Conservation (phyloP, 2,113 vertebrate genomes). For the Sphaerodactylus townsendi region DNA sequence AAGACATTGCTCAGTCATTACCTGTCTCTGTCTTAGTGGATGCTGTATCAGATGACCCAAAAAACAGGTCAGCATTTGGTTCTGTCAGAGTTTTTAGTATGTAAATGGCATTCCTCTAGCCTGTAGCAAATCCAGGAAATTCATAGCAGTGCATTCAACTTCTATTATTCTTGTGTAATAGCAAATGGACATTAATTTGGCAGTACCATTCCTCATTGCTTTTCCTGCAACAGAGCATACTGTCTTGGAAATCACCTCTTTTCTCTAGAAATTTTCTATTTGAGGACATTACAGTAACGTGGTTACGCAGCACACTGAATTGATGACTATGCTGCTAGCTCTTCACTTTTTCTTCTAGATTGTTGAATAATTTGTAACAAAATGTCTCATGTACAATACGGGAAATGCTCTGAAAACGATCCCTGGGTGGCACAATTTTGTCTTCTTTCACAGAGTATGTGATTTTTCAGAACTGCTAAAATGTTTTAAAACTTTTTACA, state of each 20-base stretch:
- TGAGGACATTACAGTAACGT: not conserved
- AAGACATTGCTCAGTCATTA: slow-evolving; percentile 48
- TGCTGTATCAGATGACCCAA: slow-evolving; percentile 39
- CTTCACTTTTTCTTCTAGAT: not conserved
- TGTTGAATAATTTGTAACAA: not conserved
- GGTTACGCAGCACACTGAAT: not conserved
- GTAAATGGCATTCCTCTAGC: slow-evolving; percentile 26
- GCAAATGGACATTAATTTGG: not conserved
- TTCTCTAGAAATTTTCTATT: not conserved
- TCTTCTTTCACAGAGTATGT: not conserved
- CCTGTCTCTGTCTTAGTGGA: slow-evolving; percentile 43
- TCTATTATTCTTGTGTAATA: not conserved
- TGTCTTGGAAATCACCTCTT: not conserved
- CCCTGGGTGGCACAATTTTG: not conserved
- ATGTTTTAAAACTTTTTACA: not conserved
- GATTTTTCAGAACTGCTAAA: not conserved
- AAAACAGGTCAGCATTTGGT: slow-evolving; percentile 32
- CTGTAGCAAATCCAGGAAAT: not conserved
- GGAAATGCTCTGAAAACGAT: not conserved
- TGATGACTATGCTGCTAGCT: not conserved
- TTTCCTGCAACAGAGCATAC: not conserved
- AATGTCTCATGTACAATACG: not conserved
- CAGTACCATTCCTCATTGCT: not conserved
- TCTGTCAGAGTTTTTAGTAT: slow-evolving; percentile 22
- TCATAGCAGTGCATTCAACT: fast-evolving